These are phyloP conservation scores for Ceratina australensis DNA, from an alignment of 1,140 invertebrate genomes.

Conservation along the genomic window DNA sequence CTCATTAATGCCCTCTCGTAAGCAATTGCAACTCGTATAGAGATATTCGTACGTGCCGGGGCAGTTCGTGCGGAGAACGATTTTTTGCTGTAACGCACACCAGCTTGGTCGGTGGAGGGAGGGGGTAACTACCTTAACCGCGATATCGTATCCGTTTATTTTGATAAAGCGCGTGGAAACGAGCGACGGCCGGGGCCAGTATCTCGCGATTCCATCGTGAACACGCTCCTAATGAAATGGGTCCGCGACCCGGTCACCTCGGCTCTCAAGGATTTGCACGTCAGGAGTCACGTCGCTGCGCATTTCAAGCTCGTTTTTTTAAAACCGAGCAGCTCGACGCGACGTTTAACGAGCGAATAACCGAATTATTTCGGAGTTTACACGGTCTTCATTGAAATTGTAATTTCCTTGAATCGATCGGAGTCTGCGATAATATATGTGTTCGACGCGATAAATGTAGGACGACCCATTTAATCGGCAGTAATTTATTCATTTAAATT, in stretches of 20 bases:
- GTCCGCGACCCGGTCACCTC: background rate
- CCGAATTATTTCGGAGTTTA: conserved; percentile 61
- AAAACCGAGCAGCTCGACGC: background rate
- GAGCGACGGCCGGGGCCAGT: background rate
- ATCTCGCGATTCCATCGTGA: conserved; percentile 25
- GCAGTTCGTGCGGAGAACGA: conserved; percentile 23
- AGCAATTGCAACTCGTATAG: background rate
- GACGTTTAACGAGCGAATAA: conserved; percentile 1
- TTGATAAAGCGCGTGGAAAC: conserved; percentile 42
- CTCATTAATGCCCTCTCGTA: too few relatives aligned
- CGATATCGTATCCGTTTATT: conserved; percentile 41
- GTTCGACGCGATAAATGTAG: conserved; percentile 60
- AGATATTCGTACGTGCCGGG: background rate
- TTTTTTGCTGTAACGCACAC: conserved; percentile 29
- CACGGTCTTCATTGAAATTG: conserved; percentile 59
- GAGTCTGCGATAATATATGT: conserved; percentile 56
- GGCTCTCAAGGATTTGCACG: background rate
- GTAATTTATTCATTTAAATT: conserved; percentile 67
- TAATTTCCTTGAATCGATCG: conserved; percentile 53
- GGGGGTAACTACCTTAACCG: conserved; percentile 22
- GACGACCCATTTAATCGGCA: conserved; percentile 54
- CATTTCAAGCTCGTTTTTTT: background rate
- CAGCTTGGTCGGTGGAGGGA: too few relatives aligned
- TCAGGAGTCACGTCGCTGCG: background rate
- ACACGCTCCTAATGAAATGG: conserved; percentile 29